Evolutionary conservation across 2,113 vertebrate species (phyloP).

Genomic region (Atrichornis clamosus): DNA sequence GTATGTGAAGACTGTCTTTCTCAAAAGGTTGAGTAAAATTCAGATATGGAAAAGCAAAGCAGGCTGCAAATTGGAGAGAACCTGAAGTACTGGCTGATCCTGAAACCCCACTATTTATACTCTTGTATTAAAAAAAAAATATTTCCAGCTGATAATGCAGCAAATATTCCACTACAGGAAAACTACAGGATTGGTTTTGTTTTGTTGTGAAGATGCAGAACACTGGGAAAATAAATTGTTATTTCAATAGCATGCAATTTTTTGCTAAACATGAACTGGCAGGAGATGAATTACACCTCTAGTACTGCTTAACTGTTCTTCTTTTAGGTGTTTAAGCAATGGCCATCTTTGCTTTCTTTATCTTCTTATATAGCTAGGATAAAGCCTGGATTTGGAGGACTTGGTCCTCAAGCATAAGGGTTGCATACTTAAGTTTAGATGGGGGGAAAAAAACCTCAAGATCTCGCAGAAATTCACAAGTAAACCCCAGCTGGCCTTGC

Average conservation of each 20-base stretch:
- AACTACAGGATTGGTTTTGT: background rate
- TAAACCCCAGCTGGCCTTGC: background rate
- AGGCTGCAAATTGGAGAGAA: background rate
- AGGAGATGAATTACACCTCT: background rate
- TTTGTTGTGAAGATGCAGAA: background rate
- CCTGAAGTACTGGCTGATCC: background rate
- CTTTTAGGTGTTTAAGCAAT: background rate
- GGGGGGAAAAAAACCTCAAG: background rate
- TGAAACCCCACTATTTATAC: background rate
- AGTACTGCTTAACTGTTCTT: background rate
- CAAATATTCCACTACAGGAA: background rate
- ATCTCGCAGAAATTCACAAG: slow-evolving; percentile 16
- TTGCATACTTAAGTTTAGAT: background rate
- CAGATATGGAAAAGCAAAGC: background rate
- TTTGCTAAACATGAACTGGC: background rate
- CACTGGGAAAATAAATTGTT: background rate
- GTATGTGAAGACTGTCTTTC: background rate
- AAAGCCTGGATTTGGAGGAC: background rate
- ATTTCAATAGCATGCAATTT: background rate
- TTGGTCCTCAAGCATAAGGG: background rate
- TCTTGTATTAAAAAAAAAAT: background rate
- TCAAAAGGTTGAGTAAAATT: background rate
- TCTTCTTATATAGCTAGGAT: background rate
- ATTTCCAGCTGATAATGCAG: background rate
- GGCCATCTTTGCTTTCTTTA: background rate